phyloP scores from a whole-genome alignment of 2,113 vertebrate species.

The Pollimyrus isidori region DNA sequence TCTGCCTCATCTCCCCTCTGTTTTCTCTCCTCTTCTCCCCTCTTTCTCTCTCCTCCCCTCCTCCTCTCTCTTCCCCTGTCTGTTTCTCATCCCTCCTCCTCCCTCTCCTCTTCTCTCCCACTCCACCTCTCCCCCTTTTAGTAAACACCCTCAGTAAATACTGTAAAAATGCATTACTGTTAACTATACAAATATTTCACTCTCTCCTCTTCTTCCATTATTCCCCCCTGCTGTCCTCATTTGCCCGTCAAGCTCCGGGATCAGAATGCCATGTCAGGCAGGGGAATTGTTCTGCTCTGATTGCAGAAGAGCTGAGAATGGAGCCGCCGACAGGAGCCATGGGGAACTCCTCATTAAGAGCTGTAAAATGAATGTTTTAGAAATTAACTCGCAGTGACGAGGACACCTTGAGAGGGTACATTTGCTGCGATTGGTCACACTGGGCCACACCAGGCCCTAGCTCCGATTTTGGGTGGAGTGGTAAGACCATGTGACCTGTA shows the following conservation, averaged over 20 bases:
- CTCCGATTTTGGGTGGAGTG: neutral
- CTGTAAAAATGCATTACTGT: neutral
- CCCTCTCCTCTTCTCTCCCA: neutral
- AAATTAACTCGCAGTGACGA: slow-evolving; percentile 75
- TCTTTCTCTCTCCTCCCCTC: neutral
- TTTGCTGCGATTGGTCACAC: slow-evolving; percentile 60
- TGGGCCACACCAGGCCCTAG: slow-evolving; percentile 65
- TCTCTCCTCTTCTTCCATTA: neutral
- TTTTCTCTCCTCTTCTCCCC: neutral
- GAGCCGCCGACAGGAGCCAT: slow-evolving; percentile 63
- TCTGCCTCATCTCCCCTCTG: neutral
- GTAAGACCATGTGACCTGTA: neutral
- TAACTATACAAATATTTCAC: neutral
- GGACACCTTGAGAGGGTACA: slow-evolving; percentile 57
- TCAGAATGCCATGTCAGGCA: slow-evolving; percentile 82
- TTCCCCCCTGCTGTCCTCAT: slow-evolving; percentile 47
- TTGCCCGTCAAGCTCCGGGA: slow-evolving; percentile 71
- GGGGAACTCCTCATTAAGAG: slow-evolving; percentile 74
- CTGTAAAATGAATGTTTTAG: slow-evolving; percentile 83
- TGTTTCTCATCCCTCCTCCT: neutral
- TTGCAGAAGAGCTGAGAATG: slow-evolving; percentile 65
- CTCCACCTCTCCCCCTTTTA: neutral
- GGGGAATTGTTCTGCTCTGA: slow-evolving; percentile 69
- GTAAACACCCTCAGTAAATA: neutral
- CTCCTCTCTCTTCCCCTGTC: slow-evolving; percentile 19